Evolutionary conservation across 2,797 vertebrate species (phyloP), one percentile per base, ranked within the genome.

Genomic region (Aldrovandia affinis): DNA sequence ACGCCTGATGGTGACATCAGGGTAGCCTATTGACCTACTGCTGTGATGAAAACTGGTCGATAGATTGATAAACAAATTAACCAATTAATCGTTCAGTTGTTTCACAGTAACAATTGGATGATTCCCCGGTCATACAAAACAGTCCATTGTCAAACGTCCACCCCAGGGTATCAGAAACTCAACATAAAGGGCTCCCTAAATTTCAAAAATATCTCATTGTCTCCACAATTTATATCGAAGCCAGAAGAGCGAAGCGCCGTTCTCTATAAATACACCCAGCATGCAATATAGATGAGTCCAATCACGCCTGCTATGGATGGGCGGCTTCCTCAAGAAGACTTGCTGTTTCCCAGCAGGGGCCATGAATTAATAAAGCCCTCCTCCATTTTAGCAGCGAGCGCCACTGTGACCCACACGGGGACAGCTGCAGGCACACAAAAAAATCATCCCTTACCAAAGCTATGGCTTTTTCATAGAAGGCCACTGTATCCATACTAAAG

Each of bases 331-430:
- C 18, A 3, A 1, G 33, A 2, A 9, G 22, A 36, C 70, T 25
- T 42, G 20, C 18, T 36, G 39, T 75, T 1, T 75, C 39, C 70
- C 39, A 28, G 3, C 65, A 0, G 25, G 65, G 30, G 61, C 1
- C 65, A 73, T 73, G 36, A 39, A 39, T 75, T 75, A 75, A 75
- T 75, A 75, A 75, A 18, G 47, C 47, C 47, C 47, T 50, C 6
- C 47, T 50, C n/a, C 12, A 6, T 65, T 65, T 65, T 30, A 65
- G 61, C 61, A 9, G n/a, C n/a, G n/a, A 14, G 10, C 18, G 0
- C 15, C 55, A 50, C 47, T 12, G 47, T 50, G 47, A n/a, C 55
- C 55, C 55, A 57, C 9, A 57, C 10, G 7, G 3, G 55, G 18
- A 57, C 0, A 57, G 55, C 55, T 20, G 6, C 47, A 6, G 6